Evolutionary conservation across 2,888 invertebrate genomes (phyloP), one percentile per base, ranked within the genome.

Genomic region (Melieria omissa): DNA sequence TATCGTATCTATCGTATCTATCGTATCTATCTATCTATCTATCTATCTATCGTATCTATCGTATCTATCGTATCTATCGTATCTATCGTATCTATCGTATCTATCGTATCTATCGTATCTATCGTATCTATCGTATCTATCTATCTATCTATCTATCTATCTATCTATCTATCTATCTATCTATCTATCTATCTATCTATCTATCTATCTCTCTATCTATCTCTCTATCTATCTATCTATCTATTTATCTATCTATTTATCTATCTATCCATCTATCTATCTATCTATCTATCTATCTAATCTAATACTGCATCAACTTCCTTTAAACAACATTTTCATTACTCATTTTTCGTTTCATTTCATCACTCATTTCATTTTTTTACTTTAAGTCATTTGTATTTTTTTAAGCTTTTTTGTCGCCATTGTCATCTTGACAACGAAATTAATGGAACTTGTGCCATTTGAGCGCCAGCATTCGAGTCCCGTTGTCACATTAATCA

Each of bases 11-110:
- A 61, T 61, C 61, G 41, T 42, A 5, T 42, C 10, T 61, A 16
- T 29, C 10, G n/a, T n/a, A 61, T 61, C 61, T 42, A 61, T 61
- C 61, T 42, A 29, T 42, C 44, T 7, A 61, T 61, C 61, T n/a
- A 29, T 29, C 29, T 29, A 29, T 29, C 29, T 29, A 2, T 29
- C 61, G 6, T 2, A 61, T 61, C 61, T 12, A 61, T 61, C 61
- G 10, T 61, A 61, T 44, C 61, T 12, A 61, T 61, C 57, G 10
- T n/a, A 57, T 57, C 57, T 14, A 14, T 16, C n/a, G 10, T 57
- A 57, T 57, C 57, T n/a, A 57, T 57, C 57, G 10, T 57, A 57
- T 57, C 57, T 57, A 57, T 57, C 57, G 10, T n/a, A 57, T 57
- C 57, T 14, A 57, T 57, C 57, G 10, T 57, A 57, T 57, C 49